These are phyloP conservation scores for Scophthalmus maximus DNA, from an alignment of 2,113 vertebrate genomes.

Conservation along the genomic window DNA sequence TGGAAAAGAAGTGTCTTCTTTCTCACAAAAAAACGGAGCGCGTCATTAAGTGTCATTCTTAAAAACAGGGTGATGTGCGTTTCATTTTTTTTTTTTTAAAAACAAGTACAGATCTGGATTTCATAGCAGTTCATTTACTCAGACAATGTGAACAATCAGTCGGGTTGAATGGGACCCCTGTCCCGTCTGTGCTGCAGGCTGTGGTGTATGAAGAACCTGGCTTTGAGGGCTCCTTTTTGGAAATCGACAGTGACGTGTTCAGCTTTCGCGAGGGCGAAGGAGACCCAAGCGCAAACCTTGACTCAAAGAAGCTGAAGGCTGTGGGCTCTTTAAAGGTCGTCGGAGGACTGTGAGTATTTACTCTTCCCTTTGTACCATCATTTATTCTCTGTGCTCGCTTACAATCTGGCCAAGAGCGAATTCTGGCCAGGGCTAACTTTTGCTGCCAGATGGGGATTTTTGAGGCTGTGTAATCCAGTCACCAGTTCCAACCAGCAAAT, in stretches of 20 bases:
- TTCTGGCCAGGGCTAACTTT: neutral
- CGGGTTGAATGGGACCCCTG: neutral
- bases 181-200: conserved; percentile 74
- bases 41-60: too few relatives aligned
- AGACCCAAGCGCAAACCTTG: conserved; percentile 18
- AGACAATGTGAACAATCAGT: neutral
- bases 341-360: conserved; percentile 90
- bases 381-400: neutral
- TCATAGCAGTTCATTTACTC: too few relatives aligned
- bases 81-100: too few relatives aligned
- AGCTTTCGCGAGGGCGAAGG: conserved; percentile 69
- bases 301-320: conserved; percentile 61
- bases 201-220: conserved; percentile 90
- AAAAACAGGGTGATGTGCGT: too few relatives aligned
- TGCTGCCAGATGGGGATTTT: conserved; percentile 1
- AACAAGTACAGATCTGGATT: too few relatives aligned
- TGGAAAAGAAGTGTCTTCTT: too few relatives aligned
- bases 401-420: neutral
- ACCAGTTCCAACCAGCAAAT: neutral
- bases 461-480: conserved; percentile 23
- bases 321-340: conserved; percentile 91
- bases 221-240: conserved; percentile 87
- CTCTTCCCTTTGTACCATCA: neutral
- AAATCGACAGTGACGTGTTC: conserved; percentile 86
- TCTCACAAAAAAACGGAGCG: too few relatives aligned